Evolutionary conservation across 2,113 vertebrate species (phyloP), one percentile per base, ranked within the genome.

Genomic region (Promerops cafer): DNA sequence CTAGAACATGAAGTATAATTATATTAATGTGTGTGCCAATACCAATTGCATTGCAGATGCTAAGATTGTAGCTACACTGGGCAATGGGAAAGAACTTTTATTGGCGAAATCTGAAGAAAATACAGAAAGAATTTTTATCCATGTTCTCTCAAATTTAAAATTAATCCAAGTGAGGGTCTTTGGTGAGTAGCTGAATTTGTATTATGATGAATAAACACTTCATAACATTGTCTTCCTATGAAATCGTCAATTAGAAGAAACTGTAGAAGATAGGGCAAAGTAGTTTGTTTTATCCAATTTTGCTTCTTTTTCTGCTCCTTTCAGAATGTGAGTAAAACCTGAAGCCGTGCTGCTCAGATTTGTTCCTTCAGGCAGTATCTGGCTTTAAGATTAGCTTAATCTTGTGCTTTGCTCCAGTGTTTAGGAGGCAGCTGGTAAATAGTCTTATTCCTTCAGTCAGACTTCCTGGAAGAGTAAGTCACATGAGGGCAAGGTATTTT

Each of bases 181-280:
- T 26, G 54, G 45, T 18, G 4, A 54, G 21, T 7, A 86, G 4
- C 3, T 69, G 26, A 74, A 56, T 83, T 74, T 94, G 50, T 61
- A 1, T 59, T 57, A 49, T 4, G 10, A 60, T 24, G 77, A 71
- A 85, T 28, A 87, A 39, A 54, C 49, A 11, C 87, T 95, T 95
- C 24, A 35, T 53, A 45, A 77, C 33, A 66, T 61, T 94, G 68
- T 80, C 93, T 95, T 92, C 49, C 44, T 20, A 33, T 26, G 50
- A 76, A 98, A 95, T 76, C 21, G 83, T 93, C 50, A 90, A 35
- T 93, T 96, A 66, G 19, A 95, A 61, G 60, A 95, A 95, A 95
- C 24, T 44, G 19, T 53, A 8, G 60, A 68, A 85, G 15, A 72
- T 4, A 33, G 1, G 2, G 11, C 11, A 39, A 87, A 78, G 8